Evolutionary conservation across 92 coral and sea anemone genomes (phyloP).

Genomic region (Paramuricea clavata): DNA sequence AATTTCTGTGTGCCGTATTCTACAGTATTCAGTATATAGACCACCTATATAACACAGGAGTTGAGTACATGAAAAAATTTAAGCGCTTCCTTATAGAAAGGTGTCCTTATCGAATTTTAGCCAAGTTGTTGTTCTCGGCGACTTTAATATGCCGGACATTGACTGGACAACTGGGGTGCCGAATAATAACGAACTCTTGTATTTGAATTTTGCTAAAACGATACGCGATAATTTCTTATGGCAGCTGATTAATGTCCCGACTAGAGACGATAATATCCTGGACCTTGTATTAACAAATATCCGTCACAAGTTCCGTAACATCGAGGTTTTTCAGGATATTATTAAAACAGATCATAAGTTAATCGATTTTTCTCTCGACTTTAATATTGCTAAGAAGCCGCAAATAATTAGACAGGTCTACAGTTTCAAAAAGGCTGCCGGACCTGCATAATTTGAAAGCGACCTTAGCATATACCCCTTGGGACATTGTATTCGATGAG

Average conservation of each 20-base stretch:
- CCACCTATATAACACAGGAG: no score
- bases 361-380: not conserved
- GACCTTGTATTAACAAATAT: not conserved
- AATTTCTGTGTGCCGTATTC: no score
- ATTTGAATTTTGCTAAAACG: not conserved
- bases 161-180: not conserved
- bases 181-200: not conserved
- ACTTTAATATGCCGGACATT: not conserved
- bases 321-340: not conserved
- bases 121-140: not conserved
- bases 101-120: no score
- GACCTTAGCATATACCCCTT: not conserved
- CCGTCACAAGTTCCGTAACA: not conserved
- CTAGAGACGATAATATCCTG: not conserved
- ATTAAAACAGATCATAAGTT: not conserved
- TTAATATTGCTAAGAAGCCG: not conserved
- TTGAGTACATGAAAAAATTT: no score
- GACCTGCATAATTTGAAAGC: constrained; percentile 3
- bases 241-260: not conserved
- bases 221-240: not conserved
- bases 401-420: constrained; percentile 17
- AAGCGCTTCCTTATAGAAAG: no score
- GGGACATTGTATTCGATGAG: not conserved
- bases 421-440: not conserved
- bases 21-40: no score